These are phyloP conservation scores for Sminthopsis crassicaudata DNA, from an alignment of 2,113 vertebrate genomes.

Conservation along the genomic window DNA sequence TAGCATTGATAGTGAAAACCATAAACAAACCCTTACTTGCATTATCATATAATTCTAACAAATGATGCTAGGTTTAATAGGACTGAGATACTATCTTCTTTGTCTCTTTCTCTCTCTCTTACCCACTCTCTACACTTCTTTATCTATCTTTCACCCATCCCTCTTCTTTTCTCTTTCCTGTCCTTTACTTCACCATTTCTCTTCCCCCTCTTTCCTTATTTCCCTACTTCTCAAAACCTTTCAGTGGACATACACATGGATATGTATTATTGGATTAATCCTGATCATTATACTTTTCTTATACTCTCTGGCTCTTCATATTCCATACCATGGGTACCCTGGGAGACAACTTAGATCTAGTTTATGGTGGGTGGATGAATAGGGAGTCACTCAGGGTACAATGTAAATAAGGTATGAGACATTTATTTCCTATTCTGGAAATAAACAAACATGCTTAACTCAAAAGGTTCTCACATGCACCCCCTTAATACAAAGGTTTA, in stretches of 20 bases:
- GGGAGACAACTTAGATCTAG: too few relatives aligned
- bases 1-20: neutral
- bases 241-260: neutral
- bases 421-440: neutral
- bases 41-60: neutral
- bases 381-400: neutral
- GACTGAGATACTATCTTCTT: neutral
- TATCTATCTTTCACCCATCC: neutral
- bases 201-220: rapidly evolving
- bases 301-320: neutral
- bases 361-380: neutral
- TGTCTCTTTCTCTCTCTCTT: neutral
- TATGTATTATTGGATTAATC: too few relatives aligned
- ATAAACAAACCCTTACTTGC: neutral
- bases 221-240: neutral
- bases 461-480: neutral
- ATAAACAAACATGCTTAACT: neutral
- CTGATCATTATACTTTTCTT: neutral
- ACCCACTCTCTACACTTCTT: neutral
- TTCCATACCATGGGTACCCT: neutral
- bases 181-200: neutral
- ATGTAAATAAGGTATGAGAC: neutral
- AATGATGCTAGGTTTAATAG: neutral
- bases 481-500: neutral
- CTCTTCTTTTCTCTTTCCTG: neutral